Conservation (phyloP, 1,140 invertebrate species). For the Augochlora pura region DNA sequence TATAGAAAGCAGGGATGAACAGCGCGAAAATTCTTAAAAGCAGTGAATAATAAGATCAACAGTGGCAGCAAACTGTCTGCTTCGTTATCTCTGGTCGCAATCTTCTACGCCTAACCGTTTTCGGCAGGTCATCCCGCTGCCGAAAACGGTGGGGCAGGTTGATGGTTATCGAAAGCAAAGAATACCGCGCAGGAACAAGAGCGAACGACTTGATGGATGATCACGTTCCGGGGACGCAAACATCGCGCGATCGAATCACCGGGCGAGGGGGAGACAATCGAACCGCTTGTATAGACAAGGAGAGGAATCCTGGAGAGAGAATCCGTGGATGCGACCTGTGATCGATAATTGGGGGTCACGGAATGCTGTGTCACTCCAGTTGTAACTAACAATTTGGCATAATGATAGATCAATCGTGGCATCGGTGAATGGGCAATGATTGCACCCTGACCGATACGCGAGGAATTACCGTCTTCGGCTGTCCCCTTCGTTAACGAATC, state of each 20-base stretch:
- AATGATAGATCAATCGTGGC: slow-evolving; percentile 55
- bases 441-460: slow-evolving; percentile 22
- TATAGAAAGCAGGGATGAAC: too few species aligned
- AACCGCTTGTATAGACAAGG: neutral
- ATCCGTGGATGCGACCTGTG: slow-evolving; percentile 15
- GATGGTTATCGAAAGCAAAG: slow-evolving; percentile 12
- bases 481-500: slow-evolving; percentile 23
- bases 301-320: neutral
- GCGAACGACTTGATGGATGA: slow-evolving; percentile 47
- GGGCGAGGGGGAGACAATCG: neutral
- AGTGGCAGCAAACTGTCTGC: neutral
- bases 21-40: too few species aligned
- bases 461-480: slow-evolving; percentile 9
- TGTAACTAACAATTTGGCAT: slow-evolving; percentile 42
- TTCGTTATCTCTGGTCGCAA: neutral
- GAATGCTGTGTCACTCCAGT: slow-evolving; percentile 26
- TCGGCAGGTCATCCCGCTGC: too few species aligned
- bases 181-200: slow-evolving; percentile 1
- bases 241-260: slow-evolving; percentile 46
- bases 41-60: too few species aligned
- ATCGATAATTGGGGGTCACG: slow-evolving; percentile 37
- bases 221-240: slow-evolving; percentile 34
- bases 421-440: slow-evolving; percentile 57
- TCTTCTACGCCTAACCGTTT: neutral
- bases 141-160: neutral